Evolutionary conservation across 2,113 vertebrate species (phyloP).

Genomic region (Pelusios castaneus): DNA sequence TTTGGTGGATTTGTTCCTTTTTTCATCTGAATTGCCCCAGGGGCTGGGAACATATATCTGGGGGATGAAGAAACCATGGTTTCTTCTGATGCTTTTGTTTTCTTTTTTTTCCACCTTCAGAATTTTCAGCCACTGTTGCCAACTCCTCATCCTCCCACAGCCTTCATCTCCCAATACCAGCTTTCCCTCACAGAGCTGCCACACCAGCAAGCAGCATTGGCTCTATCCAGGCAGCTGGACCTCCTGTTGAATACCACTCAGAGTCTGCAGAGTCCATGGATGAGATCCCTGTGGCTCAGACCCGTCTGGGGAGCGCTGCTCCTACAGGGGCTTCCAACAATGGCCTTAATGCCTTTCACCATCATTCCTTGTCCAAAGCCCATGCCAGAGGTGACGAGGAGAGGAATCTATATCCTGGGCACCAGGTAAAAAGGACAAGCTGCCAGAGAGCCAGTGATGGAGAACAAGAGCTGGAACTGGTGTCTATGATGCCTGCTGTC

Average conservation of each 20-base stretch:
- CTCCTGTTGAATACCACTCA: conserved; percentile 85
- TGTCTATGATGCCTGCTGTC: conserved; percentile 72
- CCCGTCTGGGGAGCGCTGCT: conserved; percentile 82
- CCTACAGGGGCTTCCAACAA: conserved; percentile 26
- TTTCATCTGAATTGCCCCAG: background rate
- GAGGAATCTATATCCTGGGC: conserved; percentile 63
- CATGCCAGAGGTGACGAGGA: conserved; percentile 10
- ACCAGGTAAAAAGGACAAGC: conserved; percentile 76
- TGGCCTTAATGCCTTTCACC: background rate
- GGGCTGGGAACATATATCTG: background rate
- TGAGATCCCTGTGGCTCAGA: conserved; percentile 90
- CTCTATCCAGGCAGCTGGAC: conserved; percentile 75
- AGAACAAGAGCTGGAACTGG: conserved; percentile 77
- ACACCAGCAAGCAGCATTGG: conserved; percentile 50
- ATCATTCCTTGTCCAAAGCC: background rate
- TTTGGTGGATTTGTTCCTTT: background rate
- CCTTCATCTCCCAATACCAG: conserved; percentile 75
- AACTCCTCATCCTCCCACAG: conserved; percentile 59
- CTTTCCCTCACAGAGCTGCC: conserved; percentile 73
- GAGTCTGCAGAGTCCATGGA: conserved; percentile 90
- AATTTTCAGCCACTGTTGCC: background rate
- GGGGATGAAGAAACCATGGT: background rate
- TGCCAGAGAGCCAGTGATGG: background rate
- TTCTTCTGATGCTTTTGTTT: background rate
- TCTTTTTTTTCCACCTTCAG: conserved; percentile 23